Conservation (phyloP, 1,140 invertebrate species). For the Ostrea denselamellosa region DNA sequence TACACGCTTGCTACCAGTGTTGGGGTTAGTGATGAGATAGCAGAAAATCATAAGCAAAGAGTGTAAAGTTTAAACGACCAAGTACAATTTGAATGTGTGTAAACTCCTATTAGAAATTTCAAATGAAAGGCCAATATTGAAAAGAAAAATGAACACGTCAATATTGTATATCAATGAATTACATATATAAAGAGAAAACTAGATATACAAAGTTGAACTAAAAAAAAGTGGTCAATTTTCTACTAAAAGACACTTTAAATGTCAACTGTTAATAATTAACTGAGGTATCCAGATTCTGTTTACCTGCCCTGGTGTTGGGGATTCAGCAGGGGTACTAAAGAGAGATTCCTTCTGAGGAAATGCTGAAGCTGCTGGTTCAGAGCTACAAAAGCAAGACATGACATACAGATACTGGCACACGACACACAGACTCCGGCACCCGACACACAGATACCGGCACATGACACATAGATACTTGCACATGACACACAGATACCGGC, state of each 20-base stretch:
- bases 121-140: too few species aligned
- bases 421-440: too few species aligned
- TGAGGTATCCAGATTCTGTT: neutral
- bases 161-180: too few species aligned
- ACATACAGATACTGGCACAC: too few species aligned
- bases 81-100: too few species aligned
- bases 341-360: conserved; percentile 55
- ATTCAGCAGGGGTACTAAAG: conserved; percentile 52
- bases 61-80: neutral
- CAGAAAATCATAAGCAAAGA: neutral
- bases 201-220: neutral
- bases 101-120: too few species aligned
- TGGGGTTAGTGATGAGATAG: conserved; percentile 1
- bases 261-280: neutral
- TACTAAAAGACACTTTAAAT: neutral
- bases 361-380: neutral
- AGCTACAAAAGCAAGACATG: conserved; percentile 25
- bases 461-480: too few species aligned
- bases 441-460: too few species aligned
- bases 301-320: conserved; percentile 68
- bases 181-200: neutral
- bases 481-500: too few species aligned
- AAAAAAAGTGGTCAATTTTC: neutral
- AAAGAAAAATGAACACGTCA: too few species aligned
- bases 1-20: neutral